Evolutionary conservation across 2,113 vertebrate genomes (phyloP), one percentile per base, ranked within the genome.

Genomic region (Catagonus wagneri): DNA sequence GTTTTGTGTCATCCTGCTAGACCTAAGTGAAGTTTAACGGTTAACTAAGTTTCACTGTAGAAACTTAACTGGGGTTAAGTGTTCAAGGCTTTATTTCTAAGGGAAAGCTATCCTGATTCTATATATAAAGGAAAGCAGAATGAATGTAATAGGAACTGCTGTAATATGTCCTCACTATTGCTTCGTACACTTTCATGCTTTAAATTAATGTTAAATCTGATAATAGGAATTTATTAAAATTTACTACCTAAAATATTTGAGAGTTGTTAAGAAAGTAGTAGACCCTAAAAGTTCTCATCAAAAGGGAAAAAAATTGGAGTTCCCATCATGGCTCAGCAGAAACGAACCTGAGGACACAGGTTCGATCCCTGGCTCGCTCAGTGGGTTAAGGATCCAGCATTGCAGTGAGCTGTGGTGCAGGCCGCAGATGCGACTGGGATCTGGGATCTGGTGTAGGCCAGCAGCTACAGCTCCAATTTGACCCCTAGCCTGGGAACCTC

Each of bases 151-250:
- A 79, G 29, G 25, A 72, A 76, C 1, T 14, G 50, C 36, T 83
- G 13, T 72, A 86, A 44, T 84, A 76, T 83, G 32, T 34, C 88
- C 65, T 93, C 32, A 71, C 10, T 93, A 79, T 5, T 78, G 29
- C 52, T 50, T 95, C 54, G 14, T 76, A 89, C 6, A 90, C 19
- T 79, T 76, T 66, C 34, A 61, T 11, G n/a, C 50, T 96, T 39
- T 80, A 79, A 94, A 54, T 52, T 83, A 74, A 80, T 88, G 66
- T n/a, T 60, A 93, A 83, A 74, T 58, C 32, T 88, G 63, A 56
- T 56, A 58, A 75, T 60, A 92, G 54, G 32, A 88, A 52, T 14
- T 78, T 52, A 75, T 92, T 94, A 95, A 81, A 95, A 93, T 39
- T 69, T 90, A 79, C 20, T 79, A 83, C 34, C 56, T 92, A 65